A percentile compares a stretch with the other conserved stretches of the same genome.
These are phyloP conservation scores for Meloidogyne floridensis DNA, from an alignment of 1,140 invertebrate species.

Conservation along the genomic window DNA sequence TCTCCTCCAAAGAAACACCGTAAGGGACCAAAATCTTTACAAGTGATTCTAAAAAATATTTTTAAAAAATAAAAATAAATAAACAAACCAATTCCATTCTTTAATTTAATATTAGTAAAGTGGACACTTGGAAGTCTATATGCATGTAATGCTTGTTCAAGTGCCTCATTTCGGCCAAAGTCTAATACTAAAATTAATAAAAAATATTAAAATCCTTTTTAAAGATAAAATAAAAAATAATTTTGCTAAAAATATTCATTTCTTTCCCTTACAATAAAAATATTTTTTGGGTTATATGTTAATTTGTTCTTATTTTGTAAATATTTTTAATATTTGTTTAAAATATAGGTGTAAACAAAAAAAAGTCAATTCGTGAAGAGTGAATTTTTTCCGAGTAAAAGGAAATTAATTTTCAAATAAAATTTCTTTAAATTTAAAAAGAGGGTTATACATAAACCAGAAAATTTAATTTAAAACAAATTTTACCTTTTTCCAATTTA, in stretches of 20 bases:
- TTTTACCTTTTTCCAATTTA: constrained; percentile 14
- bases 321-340: no score
- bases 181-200: constrained; percentile 33
- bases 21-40: constrained; percentile 52
- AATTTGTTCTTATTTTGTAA: no score
- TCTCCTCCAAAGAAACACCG: constrained; percentile 26
- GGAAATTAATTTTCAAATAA: no score
- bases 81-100: constrained; percentile 46
- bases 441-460: background rate
- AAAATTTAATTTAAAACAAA: background rate
- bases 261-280: no score
- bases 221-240: no score
- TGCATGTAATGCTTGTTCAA: constrained; percentile 42
- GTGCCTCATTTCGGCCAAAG: constrained; percentile 46
- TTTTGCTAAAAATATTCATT: no score
- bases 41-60: constrained; percentile 37
- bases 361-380: no score
- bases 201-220: background rate
- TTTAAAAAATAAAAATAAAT: background rate
- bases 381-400: no score
- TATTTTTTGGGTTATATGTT: no score
- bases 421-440: no score
- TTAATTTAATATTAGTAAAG: constrained; percentile 54
- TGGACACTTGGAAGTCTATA: constrained; percentile 46
- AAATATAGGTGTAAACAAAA: no score